Base-by-base conservation (phyloP, 2,113 vertebrate genomes). In the Nematolebias whitei region DNA sequence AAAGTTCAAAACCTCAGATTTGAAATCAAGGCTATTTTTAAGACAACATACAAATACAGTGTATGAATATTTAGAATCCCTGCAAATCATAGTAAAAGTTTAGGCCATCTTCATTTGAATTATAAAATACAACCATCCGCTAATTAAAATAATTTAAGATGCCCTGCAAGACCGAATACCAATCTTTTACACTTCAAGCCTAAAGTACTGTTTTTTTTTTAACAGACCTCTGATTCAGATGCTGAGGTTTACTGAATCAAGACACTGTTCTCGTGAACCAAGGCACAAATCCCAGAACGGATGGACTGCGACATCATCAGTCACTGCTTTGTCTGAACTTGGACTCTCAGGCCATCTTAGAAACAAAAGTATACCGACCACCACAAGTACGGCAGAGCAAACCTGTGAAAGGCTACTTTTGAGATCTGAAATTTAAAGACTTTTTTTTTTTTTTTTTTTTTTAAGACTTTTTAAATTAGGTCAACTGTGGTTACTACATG, bases 271-370 rank as follows among this genome's bases (percentile, higher is more conserved):
- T 79, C 58, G 49, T 76, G 71, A 47, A 47, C 43, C 12, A 18
- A 54, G 78, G 85, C 65, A 84, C 69, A 63, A 68, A 73, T 71
- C 81, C 81, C 79, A 73, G 75, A 83, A 60, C 1, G 20, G 65
- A 54, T 59, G 58, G 47, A 62, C 63, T 61, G 71, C 39, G 3
- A 56, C 51, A 71, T 72, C 59, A 68, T 53, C 78, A 69, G 68
- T 83, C 76, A 88, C 72, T 72, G 71, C 74, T 85, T 83, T 87
- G 77, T 85, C 64, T 80, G 80, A 79, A 87, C 80, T 83, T 89
- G 87, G 78, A 43, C 82, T 41, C 16, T n/a, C 52, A 61, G 44
- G 44, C 63, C 18, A 57, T 39, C 20, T 63, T 16, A 47, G 48
- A 26, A 19, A 53, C 43, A 13, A 39, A 60, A 52, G 66, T 52